Conservation (phyloP, 2,113 vertebrate genomes). For the Laterallus jamaicensis region DNA sequence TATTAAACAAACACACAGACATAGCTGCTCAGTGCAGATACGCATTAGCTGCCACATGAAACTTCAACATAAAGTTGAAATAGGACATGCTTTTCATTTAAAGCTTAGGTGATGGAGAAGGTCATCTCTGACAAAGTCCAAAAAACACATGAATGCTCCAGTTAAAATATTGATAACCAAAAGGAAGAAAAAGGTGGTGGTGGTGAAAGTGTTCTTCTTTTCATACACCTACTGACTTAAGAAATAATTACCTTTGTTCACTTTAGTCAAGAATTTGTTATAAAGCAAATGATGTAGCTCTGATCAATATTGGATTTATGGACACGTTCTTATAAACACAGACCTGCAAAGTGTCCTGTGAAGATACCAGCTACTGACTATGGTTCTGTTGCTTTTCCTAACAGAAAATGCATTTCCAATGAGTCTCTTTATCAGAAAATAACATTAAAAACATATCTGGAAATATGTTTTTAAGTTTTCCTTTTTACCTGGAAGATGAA, state of each 20-base stretch:
- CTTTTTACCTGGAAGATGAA: not conserved
- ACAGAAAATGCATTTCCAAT: not conserved
- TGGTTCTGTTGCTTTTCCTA: not conserved
- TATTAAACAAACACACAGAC: not conserved
- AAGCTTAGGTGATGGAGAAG: not conserved
- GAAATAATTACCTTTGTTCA: not conserved
- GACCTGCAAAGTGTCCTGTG: not conserved
- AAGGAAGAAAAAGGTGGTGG: rapidly evolving
- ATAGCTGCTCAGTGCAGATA: not conserved
- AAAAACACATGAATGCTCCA: not conserved
- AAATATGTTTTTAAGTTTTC: not conserved
- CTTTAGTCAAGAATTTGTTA: not conserved
- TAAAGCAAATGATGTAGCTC: not conserved
- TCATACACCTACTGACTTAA: not conserved
- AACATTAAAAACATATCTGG: not conserved
- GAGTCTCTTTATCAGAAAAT: not conserved
- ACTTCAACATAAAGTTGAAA: not conserved
- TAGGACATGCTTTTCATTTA: not conserved
- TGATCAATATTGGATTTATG: not conserved
- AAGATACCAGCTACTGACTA: not conserved
- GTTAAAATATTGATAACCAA: not conserved
- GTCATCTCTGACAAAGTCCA: not conserved
- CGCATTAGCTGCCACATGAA: not conserved
- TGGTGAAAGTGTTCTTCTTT: not conserved
- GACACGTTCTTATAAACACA: not conserved